Base-by-base conservation (phyloP, 2,888 invertebrate species). In the Trichopoda pennipes region DNA sequence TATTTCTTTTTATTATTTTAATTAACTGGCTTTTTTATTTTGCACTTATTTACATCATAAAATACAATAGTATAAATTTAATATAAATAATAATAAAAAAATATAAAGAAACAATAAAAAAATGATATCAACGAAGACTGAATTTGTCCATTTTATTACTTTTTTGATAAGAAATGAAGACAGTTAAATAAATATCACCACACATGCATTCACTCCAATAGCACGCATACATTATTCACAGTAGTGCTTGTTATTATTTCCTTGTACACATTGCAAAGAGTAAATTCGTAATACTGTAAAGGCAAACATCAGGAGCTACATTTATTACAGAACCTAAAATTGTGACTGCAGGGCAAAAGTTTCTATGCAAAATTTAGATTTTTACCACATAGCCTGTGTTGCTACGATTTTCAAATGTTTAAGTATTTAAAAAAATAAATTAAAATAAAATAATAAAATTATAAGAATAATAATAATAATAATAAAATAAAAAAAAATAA, bases 41-140 rank as follows among this genome's bases (percentile, higher is more conserved):
- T 1, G 4, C 28, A 28, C 35, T 56, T 35, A 35, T 56, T 58
- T 86, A 23, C 68, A 84, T 81, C 61, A 17, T 76, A 83, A 68
- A 55, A 63, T 76, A 83, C 63, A 55, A 63, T 68, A 51, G 81
- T 85, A 84, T 84, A 89, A 89, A 88, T 88, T 89, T 87, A 86
- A 86, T 86, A 87, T 85, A 88, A 88, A 61, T 16, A 49, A 58
- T 3, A 47, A 3, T n/a, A 47, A 28, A 28, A 28, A 28, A 7
- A 28, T 6, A 28, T 28, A 28, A 0, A 23, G n/a, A 8, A 38
- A 4, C 23, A n/a, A 35, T 7, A 60, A 47, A 51, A n/a, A 14
- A 23, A 42, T 16, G 16, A 28, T 35, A 64, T 42, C 9, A 49
- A 63, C 51, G 38, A 66, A 42, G 38, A 53, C 12, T 75, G 81